Evolutionary conservation across 2,113 vertebrate species (phyloP).

Genomic region (Rhombomys opimus): DNA sequence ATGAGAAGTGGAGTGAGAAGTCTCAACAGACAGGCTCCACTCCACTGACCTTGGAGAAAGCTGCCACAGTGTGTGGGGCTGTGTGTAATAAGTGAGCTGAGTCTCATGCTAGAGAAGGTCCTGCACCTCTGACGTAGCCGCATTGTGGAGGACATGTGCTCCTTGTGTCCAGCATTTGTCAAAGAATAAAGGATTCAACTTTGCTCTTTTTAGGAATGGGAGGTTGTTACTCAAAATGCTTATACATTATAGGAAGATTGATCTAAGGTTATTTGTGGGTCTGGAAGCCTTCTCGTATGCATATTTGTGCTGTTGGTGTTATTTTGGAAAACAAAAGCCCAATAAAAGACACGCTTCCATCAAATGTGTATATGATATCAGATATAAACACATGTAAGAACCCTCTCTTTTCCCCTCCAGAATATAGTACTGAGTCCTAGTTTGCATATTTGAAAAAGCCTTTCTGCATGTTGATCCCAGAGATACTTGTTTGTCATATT

Average conservation of each 20-base stretch:
- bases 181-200: constrained; percentile 48
- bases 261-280: constrained; percentile 38
- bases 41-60: constrained; percentile 57
- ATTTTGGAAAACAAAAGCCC: constrained; percentile 59
- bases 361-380: constrained; percentile 30
- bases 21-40: constrained; percentile 60
- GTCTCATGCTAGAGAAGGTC: constrained; percentile 11
- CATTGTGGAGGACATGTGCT: constrained; percentile 35
- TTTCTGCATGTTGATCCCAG: constrained; percentile 48
- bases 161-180: constrained; percentile 58
- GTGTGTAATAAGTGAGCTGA: constrained; percentile 54
- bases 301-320: constrained; percentile 39
- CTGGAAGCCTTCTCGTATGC: constrained; percentile 45
- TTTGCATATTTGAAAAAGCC: constrained; percentile 58
- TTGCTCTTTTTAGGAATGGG: constrained; percentile 25
- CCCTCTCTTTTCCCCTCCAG: background rate
- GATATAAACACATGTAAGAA: constrained; percentile 54
- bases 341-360: constrained; percentile 45
- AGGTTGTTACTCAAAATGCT: constrained; percentile 60
- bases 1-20: constrained; percentile 44
- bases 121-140: constrained; percentile 55
- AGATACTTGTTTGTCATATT: constrained; percentile 43
- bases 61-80: constrained; percentile 76
- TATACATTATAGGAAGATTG: constrained; percentile 26
- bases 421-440: constrained; percentile 32